Evolutionary conservation across 2,888 invertebrate species (phyloP), one percentile per base, ranked within the genome.

Genomic region (Lithophane ornitopus): DNA sequence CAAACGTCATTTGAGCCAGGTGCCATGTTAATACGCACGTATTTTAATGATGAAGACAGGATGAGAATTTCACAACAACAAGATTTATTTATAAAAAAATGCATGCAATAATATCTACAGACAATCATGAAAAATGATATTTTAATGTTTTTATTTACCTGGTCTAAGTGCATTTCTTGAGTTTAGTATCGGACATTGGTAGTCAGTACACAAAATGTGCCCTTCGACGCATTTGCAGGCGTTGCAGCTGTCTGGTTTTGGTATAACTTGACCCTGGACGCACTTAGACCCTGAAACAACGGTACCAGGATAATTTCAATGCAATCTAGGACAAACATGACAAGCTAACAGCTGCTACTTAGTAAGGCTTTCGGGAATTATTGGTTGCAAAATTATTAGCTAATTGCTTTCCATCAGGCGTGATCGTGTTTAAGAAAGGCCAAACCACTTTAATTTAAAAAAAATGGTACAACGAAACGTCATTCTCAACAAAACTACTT

Each of bases 211-310:
- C 3, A 82, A 0, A 26, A 80, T 52, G 26, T 56, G 68, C 19
- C 63, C 82, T 14, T 76, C 46, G 28, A 63, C 14, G 46, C 81
- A 81, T 26, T 28, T 58, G 54, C 81, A 81, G 1, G 14, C 0
- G 44, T 81, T 81, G 26, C 81, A 81, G n/a, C 14, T 39, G 34
- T 81, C 81, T 11, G 79, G 83, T 2, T 66, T 69, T 0, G 73
- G 54, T 54, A 78, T 78, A 0, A 1, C 28, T 52, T 70, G 22
- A 34, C 73, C 81, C 3, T 39, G 12, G 28, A 26, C 39, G 34
- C 81, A 81, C 14, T 26, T 67, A 26, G 58, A 70, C 14, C 79
- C 81, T 81, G 46, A 26, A 73, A 73, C 26, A 7, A 54, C 11
- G 14, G 66, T 39, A 14, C 14, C 28, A 66, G 19, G 1, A n/a